phyloP scores from a whole-genome alignment of 2,797 vertebrate genomes.

The Danionella dracula region DNA sequence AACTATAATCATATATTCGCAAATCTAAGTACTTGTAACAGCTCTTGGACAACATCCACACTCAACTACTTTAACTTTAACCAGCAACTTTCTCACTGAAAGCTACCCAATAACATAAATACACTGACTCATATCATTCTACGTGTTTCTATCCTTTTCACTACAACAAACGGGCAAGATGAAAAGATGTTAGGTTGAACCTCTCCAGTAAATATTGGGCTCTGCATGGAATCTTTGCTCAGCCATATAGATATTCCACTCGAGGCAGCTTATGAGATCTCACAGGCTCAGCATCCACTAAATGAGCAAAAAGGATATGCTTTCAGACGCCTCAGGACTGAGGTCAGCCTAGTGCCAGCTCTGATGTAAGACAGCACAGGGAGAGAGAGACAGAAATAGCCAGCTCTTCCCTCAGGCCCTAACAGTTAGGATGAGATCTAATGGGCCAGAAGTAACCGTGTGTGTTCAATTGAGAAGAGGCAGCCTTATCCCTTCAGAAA shows the following conservation, averaged over 20 bases:
- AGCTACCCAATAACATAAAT: no score
- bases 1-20: no score
- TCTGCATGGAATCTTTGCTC: background rate
- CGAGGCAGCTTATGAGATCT: background rate
- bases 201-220: background rate
- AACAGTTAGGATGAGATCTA: conserved; percentile 42
- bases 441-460: conserved; percentile 51
- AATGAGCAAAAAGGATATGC: conserved; percentile 14
- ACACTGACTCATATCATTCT: no score
- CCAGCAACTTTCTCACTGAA: no score
- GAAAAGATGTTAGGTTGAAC: background rate
- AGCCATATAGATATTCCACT: background rate
- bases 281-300: conserved; percentile 3
- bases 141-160: no score
- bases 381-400: conserved; percentile 48
- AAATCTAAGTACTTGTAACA: no score
- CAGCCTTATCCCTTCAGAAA: conserved; percentile 35
- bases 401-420: conserved; percentile 39
- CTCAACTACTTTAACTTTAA: no score
- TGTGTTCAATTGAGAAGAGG: conserved; percentile 40
- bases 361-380: conserved; percentile 34
- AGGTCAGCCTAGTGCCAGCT: conserved; percentile 41
- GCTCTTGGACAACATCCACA: no score
- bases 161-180: no score
- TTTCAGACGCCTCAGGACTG: conserved; percentile 31